Evolutionary conservation across 2,113 vertebrate species (phyloP).

Genomic region (Perca fluviatilis): DNA sequence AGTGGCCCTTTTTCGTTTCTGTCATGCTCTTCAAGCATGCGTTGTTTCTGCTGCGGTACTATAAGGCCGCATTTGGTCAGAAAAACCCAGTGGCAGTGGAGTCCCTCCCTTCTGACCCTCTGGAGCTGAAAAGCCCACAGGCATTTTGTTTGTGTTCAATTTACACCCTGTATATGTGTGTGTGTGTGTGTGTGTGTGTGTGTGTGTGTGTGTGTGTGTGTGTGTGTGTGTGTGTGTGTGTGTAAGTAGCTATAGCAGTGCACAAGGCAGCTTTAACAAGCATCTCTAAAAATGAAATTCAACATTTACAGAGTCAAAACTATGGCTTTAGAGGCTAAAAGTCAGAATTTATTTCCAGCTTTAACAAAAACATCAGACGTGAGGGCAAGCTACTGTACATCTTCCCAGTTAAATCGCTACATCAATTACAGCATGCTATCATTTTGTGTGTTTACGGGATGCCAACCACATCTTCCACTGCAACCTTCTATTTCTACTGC

Average conservation of each 20-base stretch:
- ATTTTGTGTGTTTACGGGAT: slow-evolving; percentile 61
- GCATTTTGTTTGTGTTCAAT: slow-evolving; percentile 74
- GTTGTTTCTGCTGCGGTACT: slow-evolving; percentile 9
- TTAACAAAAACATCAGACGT: neutral
- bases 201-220: too few relatives aligned
- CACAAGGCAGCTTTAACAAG: neutral
- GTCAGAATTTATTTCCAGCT: neutral
- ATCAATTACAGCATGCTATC: slow-evolving; percentile 30
- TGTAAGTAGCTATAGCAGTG: neutral
- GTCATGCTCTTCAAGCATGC: slow-evolving; percentile 10
- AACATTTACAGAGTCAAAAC: neutral
- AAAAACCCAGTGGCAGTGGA: slow-evolving; percentile 6
- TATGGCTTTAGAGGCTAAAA: neutral
- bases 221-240: too few relatives aligned
- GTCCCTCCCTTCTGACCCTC: slow-evolving; percentile 67
- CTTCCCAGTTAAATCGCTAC: slow-evolving; percentile 17
- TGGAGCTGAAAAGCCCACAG: slow-evolving; percentile 65
- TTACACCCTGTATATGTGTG: slow-evolving; percentile 23
- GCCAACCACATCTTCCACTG: slow-evolving; percentile 49
- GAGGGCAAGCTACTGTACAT: neutral
- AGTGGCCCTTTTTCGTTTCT: neutral
- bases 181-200: too few relatives aligned
- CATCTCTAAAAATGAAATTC: neutral
- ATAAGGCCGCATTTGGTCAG: slow-evolving; percentile 34
- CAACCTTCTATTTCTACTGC: slow-evolving; percentile 58